Percentiles rank a stretch among this genome's conserved stretches.
phyloP scores from a whole-genome alignment of 2,888 invertebrate species.

The Anoncus sp. region DNA sequence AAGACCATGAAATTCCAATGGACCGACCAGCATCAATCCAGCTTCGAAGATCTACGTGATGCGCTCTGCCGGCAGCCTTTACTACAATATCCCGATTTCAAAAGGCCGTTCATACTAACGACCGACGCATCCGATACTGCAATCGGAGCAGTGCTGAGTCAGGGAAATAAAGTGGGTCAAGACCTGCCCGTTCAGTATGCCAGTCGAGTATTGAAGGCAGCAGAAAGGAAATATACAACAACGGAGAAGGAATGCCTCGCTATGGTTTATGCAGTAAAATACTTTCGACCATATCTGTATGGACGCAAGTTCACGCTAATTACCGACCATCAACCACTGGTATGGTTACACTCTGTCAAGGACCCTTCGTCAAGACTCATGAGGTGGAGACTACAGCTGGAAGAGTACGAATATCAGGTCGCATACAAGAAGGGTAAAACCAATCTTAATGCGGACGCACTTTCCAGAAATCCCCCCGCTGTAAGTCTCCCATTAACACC shows the following conservation, averaged over 20 bases:
- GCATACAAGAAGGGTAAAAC: conserved; percentile 35
- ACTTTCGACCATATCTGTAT: neutral
- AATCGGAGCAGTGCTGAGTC: conserved; percentile 5
- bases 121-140: conserved; percentile 9
- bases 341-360: conserved; percentile 48
- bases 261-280: neutral
- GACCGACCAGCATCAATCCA: conserved; percentile 8
- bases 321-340: conserved; percentile 12
- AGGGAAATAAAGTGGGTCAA: neutral
- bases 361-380: conserved; percentile 55
- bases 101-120: neutral
- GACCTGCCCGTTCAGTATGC: no score
- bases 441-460: neutral
- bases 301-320: neutral
- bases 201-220: neutral
- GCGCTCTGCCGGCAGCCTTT: neutral
- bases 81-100: conserved; percentile 10
- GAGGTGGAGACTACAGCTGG: conserved; percentile 53
- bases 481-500: neutral
- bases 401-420: conserved; percentile 58
- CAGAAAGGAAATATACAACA: neutral
- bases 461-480: neutral
- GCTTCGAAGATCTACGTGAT: neutral
- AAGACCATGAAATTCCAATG: conserved; percentile 6
- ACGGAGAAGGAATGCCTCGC: neutral